A percentile compares a stretch with the other conserved stretches of the same genome.
phyloP scores from a whole-genome alignment of 2,888 invertebrate genomes.

The Watsonalla cultraria region DNA sequence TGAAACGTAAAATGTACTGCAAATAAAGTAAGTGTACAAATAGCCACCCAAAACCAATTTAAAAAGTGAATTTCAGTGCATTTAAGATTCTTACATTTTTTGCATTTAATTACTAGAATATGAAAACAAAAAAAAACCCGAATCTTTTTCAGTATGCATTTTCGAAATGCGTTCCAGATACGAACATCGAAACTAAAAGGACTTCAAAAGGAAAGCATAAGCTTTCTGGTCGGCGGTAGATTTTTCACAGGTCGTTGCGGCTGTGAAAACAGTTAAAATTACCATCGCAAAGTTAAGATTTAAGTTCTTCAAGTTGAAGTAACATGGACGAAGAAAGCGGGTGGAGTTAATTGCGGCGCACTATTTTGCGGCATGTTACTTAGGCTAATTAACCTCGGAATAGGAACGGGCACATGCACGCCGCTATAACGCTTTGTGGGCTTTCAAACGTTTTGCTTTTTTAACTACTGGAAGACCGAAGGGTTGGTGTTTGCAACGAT shows the following conservation, averaged over 20 bases:
- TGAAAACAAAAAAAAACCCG: no score
- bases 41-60: no score
- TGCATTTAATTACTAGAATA: no score
- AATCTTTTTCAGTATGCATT: no score
- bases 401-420: conserved; percentile 34
- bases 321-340: conserved; percentile 34
- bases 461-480: background rate
- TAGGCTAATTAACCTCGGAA: conserved; percentile 47
- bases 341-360: conserved; percentile 42
- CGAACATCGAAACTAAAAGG: no score
- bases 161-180: no score
- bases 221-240: background rate
- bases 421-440: conserved; percentile 18
- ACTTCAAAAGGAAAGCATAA: background rate
- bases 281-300: conserved; percentile 31
- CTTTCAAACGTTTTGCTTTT: conserved; percentile 13
- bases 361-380: conserved; percentile 46
- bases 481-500: no score
- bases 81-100: no score
- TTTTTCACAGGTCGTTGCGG: conserved; percentile 9
- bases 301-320: conserved; percentile 28
- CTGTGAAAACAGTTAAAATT: conserved; percentile 23
- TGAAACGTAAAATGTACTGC: no score
- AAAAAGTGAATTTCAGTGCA: no score
- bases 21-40: no score